phyloP scores from a whole-genome alignment of 2,797 vertebrate genomes.

The Cryptoprocta ferox region DNA sequence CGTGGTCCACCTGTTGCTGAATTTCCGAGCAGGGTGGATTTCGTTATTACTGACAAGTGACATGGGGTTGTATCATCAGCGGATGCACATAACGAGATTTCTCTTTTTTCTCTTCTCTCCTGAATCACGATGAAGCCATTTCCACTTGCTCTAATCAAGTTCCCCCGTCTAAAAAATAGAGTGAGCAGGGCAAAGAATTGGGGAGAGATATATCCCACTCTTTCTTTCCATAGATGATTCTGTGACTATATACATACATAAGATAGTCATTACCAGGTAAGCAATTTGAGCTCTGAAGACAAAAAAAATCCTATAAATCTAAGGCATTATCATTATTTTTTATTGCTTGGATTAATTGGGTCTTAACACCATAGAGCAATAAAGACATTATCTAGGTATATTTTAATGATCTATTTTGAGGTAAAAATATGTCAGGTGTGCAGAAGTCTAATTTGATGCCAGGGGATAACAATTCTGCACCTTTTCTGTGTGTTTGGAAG shows the following conservation, averaged over 20 bases:
- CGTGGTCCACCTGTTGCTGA: fast-evolving
- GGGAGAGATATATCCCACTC: background rate
- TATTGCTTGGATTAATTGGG: slow-evolving; percentile 56
- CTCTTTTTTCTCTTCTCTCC: background rate
- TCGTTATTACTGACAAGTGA: background rate
- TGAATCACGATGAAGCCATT: background rate
- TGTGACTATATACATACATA: background rate
- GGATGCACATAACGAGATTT: background rate
- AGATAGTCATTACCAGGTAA: background rate
- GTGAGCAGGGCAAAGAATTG: background rate
- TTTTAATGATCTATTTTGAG: slow-evolving; percentile 63
- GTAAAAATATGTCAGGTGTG: background rate
- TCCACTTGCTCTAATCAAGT: background rate
- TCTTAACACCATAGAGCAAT: slow-evolving; percentile 42
- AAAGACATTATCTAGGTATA: slow-evolving; percentile 11
- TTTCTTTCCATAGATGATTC: background rate
- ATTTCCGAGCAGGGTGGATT: background rate
- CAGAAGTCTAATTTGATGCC: slow-evolving; percentile 1
- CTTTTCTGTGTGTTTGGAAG: background rate
- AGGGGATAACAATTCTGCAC: background rate
- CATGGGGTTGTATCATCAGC: background rate
- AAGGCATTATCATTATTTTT: slow-evolving; percentile 48
- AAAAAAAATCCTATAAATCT: background rate
- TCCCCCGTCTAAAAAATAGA: background rate
- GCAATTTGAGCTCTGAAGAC: background rate